Percentiles rank a stretch among this genome's conserved stretches.
phyloP scores from a whole-genome alignment of 2,888 invertebrate species.

The Pristionchus arcanus region DNA sequence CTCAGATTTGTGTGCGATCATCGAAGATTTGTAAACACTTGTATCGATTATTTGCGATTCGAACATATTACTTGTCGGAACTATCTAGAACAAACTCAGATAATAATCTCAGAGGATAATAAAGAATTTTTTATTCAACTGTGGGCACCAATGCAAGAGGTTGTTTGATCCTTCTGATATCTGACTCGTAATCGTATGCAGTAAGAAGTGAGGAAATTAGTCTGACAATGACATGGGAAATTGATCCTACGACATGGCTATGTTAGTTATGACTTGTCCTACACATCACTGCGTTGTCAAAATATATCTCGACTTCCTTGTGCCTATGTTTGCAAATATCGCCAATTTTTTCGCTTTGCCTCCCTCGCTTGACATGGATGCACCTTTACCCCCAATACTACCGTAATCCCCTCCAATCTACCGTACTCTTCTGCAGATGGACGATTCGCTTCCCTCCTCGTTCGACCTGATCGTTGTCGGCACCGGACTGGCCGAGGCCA shows the following conservation, averaged over 20 bases:
- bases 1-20: neutral
- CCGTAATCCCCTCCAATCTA: neutral
- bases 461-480: slow-evolving; percentile 74
- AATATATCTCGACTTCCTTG: no score
- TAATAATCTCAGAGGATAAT: neutral
- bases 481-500: slow-evolving; percentile 90
- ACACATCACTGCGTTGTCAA: no score
- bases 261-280: no score
- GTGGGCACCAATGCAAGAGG: neutral
- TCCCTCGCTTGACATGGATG: no score
- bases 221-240: no score
- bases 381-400: no score
- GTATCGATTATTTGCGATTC: neutral
- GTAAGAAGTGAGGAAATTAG: neutral
- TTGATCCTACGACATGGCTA: no score
- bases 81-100: neutral
- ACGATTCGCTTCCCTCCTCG: slow-evolving; percentile 65
- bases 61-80: slow-evolving; percentile 19
- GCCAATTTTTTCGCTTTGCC: no score
- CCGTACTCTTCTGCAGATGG: slow-evolving; percentile 39
- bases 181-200: neutral
- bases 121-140: neutral
- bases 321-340: no score
- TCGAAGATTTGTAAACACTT: neutral
- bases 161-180: neutral